A percentile compares a stretch with the other conserved stretches of the same genome.
Evolutionary conservation across 2,888 invertebrate genomes (phyloP).

Genomic region (Alloplasta piceator): DNA sequence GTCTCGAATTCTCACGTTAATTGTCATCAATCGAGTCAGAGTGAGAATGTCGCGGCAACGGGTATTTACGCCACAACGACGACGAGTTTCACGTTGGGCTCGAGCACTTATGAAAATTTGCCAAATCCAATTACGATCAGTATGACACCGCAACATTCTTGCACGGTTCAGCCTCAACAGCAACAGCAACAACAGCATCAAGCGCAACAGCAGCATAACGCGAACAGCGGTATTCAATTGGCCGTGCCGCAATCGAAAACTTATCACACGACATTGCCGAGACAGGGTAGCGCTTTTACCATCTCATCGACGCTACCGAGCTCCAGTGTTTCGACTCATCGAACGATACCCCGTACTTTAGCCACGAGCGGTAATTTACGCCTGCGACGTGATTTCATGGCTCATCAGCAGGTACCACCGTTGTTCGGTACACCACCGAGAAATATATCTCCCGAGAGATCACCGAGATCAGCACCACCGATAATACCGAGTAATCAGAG

Average conservation of each 20-base stretch:
- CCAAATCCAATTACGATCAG: conserved; percentile 72
- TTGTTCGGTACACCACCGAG: conserved; percentile 74
- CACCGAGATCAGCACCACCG: conserved; percentile 73
- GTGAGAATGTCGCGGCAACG: conserved; percentile 68
- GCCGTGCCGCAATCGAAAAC: conserved; percentile 77
- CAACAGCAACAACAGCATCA: conserved; percentile 70
- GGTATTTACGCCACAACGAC: conserved; percentile 75
- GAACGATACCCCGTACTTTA: conserved; percentile 85
- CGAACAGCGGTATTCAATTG: conserved; percentile 39
- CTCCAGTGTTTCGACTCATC: conserved; percentile 83
- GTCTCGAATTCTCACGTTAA: conserved; percentile 74
- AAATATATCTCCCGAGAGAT: conserved; percentile 71
- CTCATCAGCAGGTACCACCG: conserved; percentile 77
- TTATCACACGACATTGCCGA: conserved; percentile 84
- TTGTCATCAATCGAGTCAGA: conserved; percentile 77
- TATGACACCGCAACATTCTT: conserved; percentile 82
- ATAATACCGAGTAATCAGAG: conserved; percentile 70
- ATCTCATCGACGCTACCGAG: conserved; percentile 82
- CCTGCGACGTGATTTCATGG: conserved; percentile 76
- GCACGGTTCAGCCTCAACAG: conserved; percentile 81
- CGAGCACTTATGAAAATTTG: conserved; percentile 80
- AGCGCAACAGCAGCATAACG: conserved; percentile 50
- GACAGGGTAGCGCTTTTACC: conserved; percentile 80
- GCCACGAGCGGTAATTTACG: conserved; percentile 78
- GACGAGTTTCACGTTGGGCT: conserved; percentile 77